Evolutionary conservation across 2,113 vertebrate genomes (phyloP).

Genomic region (Cyprinodon tularosa): DNA sequence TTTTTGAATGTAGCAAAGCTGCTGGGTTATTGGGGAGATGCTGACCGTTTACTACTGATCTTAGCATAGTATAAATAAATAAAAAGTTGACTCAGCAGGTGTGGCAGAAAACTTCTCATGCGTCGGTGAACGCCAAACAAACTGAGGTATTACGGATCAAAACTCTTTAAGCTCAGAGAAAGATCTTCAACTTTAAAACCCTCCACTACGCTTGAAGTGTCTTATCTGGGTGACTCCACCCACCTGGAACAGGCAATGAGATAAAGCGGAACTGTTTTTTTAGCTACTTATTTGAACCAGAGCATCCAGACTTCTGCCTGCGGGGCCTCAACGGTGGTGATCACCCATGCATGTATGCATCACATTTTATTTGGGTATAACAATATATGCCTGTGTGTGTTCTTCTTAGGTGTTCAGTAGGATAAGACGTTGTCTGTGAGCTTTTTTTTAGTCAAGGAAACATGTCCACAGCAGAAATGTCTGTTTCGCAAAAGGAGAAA

Average conservation of each 20-base stretch:
- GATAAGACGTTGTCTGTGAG: slow-evolving; percentile 41
- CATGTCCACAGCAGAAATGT: not conserved
- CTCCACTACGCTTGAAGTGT: not conserved
- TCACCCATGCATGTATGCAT: slow-evolving; percentile 18
- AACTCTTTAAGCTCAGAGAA: not conserved
- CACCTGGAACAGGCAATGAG: not conserved
- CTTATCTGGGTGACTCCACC: slow-evolving; percentile 20
- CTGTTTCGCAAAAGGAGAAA: not conserved
- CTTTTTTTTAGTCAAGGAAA: slow-evolving; percentile 12
- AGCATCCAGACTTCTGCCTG: slow-evolving; percentile 1
- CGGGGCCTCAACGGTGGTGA: slow-evolving; percentile 35
- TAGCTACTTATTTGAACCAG: not conserved
- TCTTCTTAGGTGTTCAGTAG: slow-evolving; percentile 40
- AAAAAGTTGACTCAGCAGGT: not conserved
- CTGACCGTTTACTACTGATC: not conserved
- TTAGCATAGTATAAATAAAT: not conserved
- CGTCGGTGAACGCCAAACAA: not conserved
- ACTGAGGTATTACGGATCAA: slow-evolving; percentile 35
- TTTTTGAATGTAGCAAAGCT: not conserved
- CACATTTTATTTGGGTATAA: not conserved
- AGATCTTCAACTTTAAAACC: not conserved
- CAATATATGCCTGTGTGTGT: slow-evolving; percentile 14
- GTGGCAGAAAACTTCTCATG: not conserved
- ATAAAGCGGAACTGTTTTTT: slow-evolving; percentile 19
- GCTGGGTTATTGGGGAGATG: not conserved